Conservation (phyloP, 2,888 invertebrate genomes). For the Galerucella nymphaeae region DNA sequence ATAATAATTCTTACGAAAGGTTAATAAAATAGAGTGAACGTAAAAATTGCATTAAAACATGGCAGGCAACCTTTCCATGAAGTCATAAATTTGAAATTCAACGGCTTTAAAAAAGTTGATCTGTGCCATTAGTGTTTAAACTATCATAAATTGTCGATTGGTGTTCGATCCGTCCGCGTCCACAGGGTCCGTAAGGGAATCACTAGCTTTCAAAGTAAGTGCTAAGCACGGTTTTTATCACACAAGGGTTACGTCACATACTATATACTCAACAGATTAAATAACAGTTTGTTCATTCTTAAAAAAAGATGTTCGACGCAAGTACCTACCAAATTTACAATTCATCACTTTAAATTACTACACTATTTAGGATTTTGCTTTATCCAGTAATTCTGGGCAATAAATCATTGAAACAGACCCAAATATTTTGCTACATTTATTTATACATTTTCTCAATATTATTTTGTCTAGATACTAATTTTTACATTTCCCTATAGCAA, state of each 20-base stretch:
- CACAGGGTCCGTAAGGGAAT: slow-evolving; percentile 54
- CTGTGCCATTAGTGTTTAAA: slow-evolving; percentile 61
- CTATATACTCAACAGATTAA: too few species aligned
- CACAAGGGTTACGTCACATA: slow-evolving; percentile 4
- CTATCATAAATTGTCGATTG: slow-evolving; percentile 64
- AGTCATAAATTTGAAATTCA: slow-evolving; percentile 59
- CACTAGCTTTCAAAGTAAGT: slow-evolving; percentile 61
- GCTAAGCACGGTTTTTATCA: slow-evolving; percentile 46
- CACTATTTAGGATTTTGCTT: too few species aligned
- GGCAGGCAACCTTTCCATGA: slow-evolving; percentile 55
- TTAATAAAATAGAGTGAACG: slow-evolving; percentile 60
- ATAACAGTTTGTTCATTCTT: too few species aligned
- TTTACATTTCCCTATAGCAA: too few species aligned
- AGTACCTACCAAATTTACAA: too few species aligned
- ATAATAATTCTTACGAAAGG: slow-evolving; percentile 52
- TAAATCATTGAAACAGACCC: too few species aligned
- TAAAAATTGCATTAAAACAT: slow-evolving; percentile 59
- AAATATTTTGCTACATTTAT: too few species aligned
- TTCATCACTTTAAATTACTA: too few species aligned
- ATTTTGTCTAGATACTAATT: too few species aligned
- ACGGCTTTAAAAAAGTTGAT: slow-evolving; percentile 58
- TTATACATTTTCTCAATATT: too few species aligned
- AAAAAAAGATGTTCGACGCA: too few species aligned
- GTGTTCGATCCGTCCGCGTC: slow-evolving; percentile 58
- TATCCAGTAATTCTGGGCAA: too few species aligned